Evolutionary conservation across 1,140 invertebrate genomes (phyloP).

Genomic region (Drosophila bocki): DNA sequence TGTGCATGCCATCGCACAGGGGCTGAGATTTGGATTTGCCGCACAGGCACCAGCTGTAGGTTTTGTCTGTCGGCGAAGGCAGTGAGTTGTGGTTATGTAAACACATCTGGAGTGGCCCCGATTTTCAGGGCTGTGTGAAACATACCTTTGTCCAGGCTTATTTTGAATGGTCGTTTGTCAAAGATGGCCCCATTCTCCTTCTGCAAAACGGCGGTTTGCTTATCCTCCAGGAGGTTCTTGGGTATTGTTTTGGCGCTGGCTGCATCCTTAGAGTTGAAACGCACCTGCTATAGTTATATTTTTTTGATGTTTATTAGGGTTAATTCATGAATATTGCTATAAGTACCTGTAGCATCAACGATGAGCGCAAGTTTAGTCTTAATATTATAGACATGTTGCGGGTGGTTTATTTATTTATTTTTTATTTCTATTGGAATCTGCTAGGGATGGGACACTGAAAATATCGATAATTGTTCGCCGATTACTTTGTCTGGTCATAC

Average conservation of each 20-base stretch:
- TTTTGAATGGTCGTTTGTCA: constrained; percentile 95
- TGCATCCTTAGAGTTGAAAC: constrained; percentile 43
- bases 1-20: constrained; percentile 97
- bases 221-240: constrained; percentile 87
- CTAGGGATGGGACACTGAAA: background rate
- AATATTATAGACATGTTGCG: constrained; percentile 64
- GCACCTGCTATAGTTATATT: constrained; percentile 34
- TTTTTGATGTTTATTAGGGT: background rate
- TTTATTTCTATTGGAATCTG: background rate
- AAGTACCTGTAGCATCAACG: constrained; percentile 54
- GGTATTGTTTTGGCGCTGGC: constrained; percentile 86
- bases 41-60: constrained; percentile 97
- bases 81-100: constrained; percentile 73
- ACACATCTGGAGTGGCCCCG: constrained; percentile 13
- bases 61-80: constrained; percentile 87
- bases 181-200: constrained; percentile 90
- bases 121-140: background rate
- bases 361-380: constrained; percentile 31
- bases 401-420: constrained; percentile 13
- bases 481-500: background rate
- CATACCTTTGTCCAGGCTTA: constrained; percentile 88
- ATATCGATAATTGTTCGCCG: constrained; percentile 8
- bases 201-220: constrained; percentile 88
- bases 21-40: constrained; percentile 96
- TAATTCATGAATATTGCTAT: background rate